Evolutionary conservation across 2,888 invertebrate genomes (phyloP), one percentile per base, ranked within the genome.

Genomic region (Omphaloscelis lunosa): DNA sequence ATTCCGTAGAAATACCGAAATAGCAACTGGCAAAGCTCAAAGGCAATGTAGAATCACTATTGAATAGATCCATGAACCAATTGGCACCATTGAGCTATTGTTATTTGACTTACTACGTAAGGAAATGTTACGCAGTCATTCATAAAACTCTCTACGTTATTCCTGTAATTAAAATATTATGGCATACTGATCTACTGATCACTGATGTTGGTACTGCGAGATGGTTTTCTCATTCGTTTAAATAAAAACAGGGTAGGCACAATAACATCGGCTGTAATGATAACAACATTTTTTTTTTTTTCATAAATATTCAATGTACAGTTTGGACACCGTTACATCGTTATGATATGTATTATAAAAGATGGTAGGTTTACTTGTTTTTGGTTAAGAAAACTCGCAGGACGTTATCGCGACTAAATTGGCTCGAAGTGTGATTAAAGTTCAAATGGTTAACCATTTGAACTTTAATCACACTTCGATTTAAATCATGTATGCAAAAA

Each of bases 1-100:
- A n/a, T n/a, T 62, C 15, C 27, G 45, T 68, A n/a, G 68, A 77
- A 77, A 68, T 63, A 68, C 62, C 34, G 29, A 77, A 68, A 63
- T 48, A 77, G 27, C 45, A 63, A 45, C 56, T 48, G 9, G 27
- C 45, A 63, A 56, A n/a, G 69, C 27, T 56, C 48, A 77, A 63
- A 63, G 39, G 45, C 39, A 51, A 5, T 48, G 51, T 29, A 51
- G 48, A 39, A 41, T n/a, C 29, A 53, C 53, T 62, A 27, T 62
- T 68, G 34, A 77, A 68, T 62, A 62, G 34, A 67, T 67, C 23
- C 27, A 67, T 62, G 51, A 27, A 45, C 45, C 45, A 67, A 62
- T 41, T 56, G 53, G 45, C 34, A 62, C 53, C 53, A 61, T 68
- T 62, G 45, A 63, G 15, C 53, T 15, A 67, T n/a, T 77, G 34